Conservation (phyloP, 2,797 vertebrate species). For the Garrulus glandarius region DNA sequence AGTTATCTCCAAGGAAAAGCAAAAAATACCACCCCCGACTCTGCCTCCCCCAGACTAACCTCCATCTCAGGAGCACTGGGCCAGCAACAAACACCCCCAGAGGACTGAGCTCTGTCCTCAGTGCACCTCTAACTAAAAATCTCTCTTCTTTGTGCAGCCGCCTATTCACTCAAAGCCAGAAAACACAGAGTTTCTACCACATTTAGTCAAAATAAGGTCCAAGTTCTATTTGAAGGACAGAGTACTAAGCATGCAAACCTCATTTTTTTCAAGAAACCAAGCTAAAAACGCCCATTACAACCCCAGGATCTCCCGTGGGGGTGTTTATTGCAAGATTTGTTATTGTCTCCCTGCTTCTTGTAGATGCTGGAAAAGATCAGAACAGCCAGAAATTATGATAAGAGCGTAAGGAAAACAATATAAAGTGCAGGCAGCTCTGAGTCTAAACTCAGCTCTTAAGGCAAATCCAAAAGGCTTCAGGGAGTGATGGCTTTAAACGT, state of each 20-base stretch:
- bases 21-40: background rate
- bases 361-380: background rate
- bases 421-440: background rate
- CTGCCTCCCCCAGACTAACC: background rate
- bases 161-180: background rate
- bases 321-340: background rate
- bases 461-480: background rate
- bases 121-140: background rate
- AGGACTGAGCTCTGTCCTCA: background rate
- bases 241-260: background rate
- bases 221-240: background rate
- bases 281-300: background rate
- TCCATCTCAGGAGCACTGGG: background rate
- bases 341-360: background rate
- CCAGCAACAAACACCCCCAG: background rate
- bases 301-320: accelerated
- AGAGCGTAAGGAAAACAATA: background rate
- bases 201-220: background rate
- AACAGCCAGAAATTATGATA: background rate
- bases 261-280: background rate
- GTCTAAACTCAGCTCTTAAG: background rate
- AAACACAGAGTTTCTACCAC: background rate
- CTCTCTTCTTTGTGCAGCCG: background rate
- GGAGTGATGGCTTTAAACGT: background rate
- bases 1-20: background rate